These are phyloP conservation scores for Dicaeum eximium DNA, from an alignment of 2,113 vertebrate genomes.

Conservation along the genomic window DNA sequence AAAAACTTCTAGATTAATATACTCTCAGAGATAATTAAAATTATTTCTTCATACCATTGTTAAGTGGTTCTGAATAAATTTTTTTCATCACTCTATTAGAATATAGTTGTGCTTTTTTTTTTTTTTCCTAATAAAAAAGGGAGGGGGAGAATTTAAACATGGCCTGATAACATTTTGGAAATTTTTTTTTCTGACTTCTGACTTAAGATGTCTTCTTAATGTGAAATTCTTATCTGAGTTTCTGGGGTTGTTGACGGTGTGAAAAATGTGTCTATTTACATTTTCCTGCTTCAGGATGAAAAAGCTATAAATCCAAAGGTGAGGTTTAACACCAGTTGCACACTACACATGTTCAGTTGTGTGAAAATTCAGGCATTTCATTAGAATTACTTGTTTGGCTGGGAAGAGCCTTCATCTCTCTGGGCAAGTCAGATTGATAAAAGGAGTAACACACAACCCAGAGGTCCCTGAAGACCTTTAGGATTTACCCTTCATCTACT, in stretches of 20 bases:
- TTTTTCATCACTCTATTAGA: neutral
- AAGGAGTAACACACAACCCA: neutral
- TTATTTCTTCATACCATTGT: neutral
- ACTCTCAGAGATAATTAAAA: neutral
- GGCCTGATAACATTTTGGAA: neutral
- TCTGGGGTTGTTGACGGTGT: neutral
- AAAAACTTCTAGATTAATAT: neutral
- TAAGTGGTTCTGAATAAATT: neutral
- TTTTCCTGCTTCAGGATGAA: neutral
- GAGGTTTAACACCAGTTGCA: neutral
- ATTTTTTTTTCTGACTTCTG: neutral
- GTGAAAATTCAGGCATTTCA: neutral
- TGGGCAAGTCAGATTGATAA: neutral
- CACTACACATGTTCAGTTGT: neutral
- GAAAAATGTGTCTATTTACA: neutral
- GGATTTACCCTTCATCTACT: slow-evolving; percentile 52
- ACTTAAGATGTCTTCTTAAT: neutral
- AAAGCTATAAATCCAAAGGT: neutral
- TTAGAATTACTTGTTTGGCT: neutral
- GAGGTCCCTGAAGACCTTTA: neutral
- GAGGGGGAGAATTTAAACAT: neutral
- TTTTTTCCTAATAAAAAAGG: too few species aligned
- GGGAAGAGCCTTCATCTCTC: neutral
- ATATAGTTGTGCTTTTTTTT: neutral
- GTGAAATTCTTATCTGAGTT: neutral